Evolutionary conservation across 2,113 vertebrate genomes (phyloP), one percentile per base, ranked within the genome.

Genomic region (Rhinolophus sinicus): DNA sequence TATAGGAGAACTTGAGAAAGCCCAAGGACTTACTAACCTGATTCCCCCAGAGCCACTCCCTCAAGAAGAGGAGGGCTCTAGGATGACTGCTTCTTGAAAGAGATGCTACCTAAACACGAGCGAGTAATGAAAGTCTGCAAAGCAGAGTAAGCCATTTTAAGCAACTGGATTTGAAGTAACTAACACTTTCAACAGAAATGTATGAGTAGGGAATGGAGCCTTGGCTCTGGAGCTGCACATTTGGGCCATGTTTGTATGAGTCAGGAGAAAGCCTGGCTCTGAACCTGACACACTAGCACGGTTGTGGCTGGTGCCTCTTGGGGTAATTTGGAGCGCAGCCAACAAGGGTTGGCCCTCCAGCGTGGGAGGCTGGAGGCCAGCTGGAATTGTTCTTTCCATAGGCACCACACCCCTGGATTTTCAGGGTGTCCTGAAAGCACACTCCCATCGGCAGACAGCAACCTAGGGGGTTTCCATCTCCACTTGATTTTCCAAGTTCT

Each of bases 161-260:
- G 72, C 33, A 28, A 77, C 62, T 82, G 56, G 50, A 78, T 90
- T 77, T 72, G 86, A 92, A 94, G 81, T 26, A 97, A 26, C 69
- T 83, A 90, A 83, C n/a, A 7, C 6, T 87, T 13, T 62, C 38
- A 62, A 84, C 73, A 88, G 88, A 60, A 78, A 50, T 82, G 78
- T 97, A 93, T 88, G 83, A 94, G 81, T 9, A 12, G 40, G 86
- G 72, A 62, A 54, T 9, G 69, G 95, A 95, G 94, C 92, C 81
- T 2, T 2, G 67, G 86, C 95, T 72, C n/a, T 62, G 26, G 26
- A 90, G 94, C 83, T 11, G 64, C 35, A 62, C 94, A 92, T 50
- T 86, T 88, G 95, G 94, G 88, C 56, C 40, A 2, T 73, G 93
- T 95, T 95, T 97, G 56, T 86, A 3, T 84, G 97, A 98, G 90